Evolutionary conservation across 1,140 invertebrate genomes (phyloP), one percentile per base, ranked within the genome.

Genomic region (Polypedilum vanderplanki): DNA sequence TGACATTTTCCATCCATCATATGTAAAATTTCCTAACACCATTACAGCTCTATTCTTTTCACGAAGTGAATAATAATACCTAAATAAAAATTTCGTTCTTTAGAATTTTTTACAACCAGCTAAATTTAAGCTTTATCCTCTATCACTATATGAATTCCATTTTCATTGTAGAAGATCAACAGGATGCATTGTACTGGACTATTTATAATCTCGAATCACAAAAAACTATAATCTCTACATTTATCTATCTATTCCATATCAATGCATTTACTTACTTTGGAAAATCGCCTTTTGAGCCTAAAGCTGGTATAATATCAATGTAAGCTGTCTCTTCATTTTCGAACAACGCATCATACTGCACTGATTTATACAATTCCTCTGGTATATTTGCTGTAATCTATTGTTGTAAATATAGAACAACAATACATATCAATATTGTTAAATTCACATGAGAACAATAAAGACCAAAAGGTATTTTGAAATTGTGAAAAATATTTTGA

Each of bases 321-420:
- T 82, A 82, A 40, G 81, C 80, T 15, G 75, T 18, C 8, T 81
- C 77, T 70, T 82, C 81, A 33, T 82, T 82, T 40, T 17, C 75
- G 17, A 82, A 82, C 0, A 82, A 76, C 0, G 74, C 41, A 7
- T 74, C 74, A 17, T 82, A 82, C 57, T 79, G 77, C 3, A 81
- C 5, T 7, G 73, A 0, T 0, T 78, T 77, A 40, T 77, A 82
- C 0, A 76, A 0, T 0, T 78, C 76, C 9, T 76, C 74, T 1
- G 79, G 75, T 9, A 82, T 15, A 5, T 57, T 10, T 1, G 81
- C 80, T 0, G 81, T 81, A 80, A 79, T 80, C 81, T 82, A 20
- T n/a, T n/a, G n/a, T n/a, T n/a, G n/a, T n/a, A n/a, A n/a, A n/a
- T n/a, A 7, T 74, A n/a, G 9, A 57, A 15, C n/a, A 75, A 22